Base-by-base conservation (phyloP, 2,888 invertebrate genomes). In the Dyspetes luteomarginatus region DNA sequence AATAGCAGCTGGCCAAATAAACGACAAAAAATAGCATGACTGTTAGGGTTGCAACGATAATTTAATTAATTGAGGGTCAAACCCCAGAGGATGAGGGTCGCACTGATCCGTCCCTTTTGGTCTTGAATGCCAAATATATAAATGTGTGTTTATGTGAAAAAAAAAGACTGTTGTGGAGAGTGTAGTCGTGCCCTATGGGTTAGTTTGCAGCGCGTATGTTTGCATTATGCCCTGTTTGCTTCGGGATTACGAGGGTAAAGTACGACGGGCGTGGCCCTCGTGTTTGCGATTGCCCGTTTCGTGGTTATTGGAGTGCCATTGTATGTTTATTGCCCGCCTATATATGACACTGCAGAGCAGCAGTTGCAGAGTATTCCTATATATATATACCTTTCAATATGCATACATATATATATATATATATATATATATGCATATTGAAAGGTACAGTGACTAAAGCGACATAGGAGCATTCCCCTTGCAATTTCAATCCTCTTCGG, bases 141-240 rank as follows among this genome's bases (percentile, higher is more conserved):
- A n/a, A n/a, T n/a, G n/a, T n/a, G n/a, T n/a, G n/a, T n/a, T n/a
- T n/a, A n/a, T n/a, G n/a, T n/a, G n/a, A n/a, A n/a, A n/a, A n/a
- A n/a, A n/a, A n/a, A n/a, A n/a, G n/a, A n/a, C n/a, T n/a, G n/a
- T n/a, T n/a, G n/a, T n/a, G n/a, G n/a, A n/a, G n/a, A n/a, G n/a
- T n/a, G n/a, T n/a, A n/a, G n/a, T n/a, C n/a, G n/a, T n/a, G 55
- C 36, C 30, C 58, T 48, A 81, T 81, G 77, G 83, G 84, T 74
- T 84, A 84, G 86, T 88, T 88, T 84, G 58, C 5, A 36, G 24
- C 85, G 84, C 87, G 86, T 90, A 89, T 88, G 88, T 89, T 88
- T 89, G 89, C 88, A 89, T 90, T 89, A 90, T 89, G 86, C 85
- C 83, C 82, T 87, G 89, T 89, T 90, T 89, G 89, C 88, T 75